phyloP scores from a whole-genome alignment of 2,888 invertebrate genomes.

The Lycia hirtaria region DNA sequence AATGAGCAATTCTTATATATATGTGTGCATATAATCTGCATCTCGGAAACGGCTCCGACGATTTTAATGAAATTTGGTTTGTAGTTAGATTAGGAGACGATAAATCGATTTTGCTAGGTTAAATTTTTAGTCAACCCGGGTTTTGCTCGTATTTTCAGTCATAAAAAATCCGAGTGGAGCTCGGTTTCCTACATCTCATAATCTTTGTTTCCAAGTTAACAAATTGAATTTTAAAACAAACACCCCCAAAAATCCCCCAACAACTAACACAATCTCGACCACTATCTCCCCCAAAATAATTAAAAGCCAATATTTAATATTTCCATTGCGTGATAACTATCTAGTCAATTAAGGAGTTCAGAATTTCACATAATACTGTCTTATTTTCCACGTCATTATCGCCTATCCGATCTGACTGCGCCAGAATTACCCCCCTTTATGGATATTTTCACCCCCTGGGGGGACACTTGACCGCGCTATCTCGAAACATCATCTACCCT shows the following conservation, averaged over 20 bases:
- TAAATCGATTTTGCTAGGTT: no score
- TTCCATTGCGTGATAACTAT: constrained; percentile 70
- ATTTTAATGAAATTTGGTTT: no score
- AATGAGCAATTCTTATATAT: no score
- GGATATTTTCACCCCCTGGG: constrained; percentile 80
- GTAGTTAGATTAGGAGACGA: no score
- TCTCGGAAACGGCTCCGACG: no score
- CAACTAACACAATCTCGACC: constrained; percentile 50
- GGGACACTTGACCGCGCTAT: constrained; percentile 83
- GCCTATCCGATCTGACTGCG: constrained; percentile 79
- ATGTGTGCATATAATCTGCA: no score
- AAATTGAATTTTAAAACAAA: constrained; percentile 24
- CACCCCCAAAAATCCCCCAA: constrained; percentile 25
- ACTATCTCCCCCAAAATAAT: constrained; percentile 63
- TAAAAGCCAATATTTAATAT: constrained; percentile 74
- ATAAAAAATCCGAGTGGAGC: no score
- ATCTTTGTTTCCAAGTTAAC: not conserved
- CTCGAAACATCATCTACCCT: constrained; percentile 84
- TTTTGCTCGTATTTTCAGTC: no score
- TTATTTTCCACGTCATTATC: constrained; percentile 79
- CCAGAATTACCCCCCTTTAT: constrained; percentile 81
- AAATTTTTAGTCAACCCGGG: no score
- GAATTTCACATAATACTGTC: constrained; percentile 81
- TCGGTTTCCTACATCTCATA: no score
- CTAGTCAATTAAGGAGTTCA: constrained; percentile 81